Evolutionary conservation across 2,797 vertebrate species (phyloP).

Genomic region (Acanthiza pusilla): DNA sequence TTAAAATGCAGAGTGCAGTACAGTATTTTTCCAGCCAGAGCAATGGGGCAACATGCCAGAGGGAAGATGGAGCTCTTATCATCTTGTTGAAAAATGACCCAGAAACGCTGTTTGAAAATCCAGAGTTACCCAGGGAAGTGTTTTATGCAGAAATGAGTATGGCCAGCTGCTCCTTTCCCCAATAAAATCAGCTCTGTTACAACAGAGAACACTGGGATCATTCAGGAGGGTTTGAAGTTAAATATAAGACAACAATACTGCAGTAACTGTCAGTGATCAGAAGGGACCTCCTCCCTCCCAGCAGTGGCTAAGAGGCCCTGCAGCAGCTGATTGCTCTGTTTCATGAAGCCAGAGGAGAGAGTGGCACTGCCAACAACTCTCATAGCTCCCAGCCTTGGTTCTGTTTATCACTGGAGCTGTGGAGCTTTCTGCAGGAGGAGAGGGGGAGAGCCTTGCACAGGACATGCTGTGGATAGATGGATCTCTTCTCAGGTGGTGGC

Average conservation of each 20-base stretch:
- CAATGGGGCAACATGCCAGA: not conserved
- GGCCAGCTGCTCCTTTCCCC: not conserved
- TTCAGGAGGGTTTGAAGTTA: not conserved
- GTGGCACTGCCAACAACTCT: not conserved
- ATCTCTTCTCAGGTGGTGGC: not conserved
- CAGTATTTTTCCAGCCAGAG: conserved; percentile 4
- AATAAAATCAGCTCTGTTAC: not conserved
- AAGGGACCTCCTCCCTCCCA: not conserved
- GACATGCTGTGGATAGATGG: not conserved
- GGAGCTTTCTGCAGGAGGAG: not conserved
- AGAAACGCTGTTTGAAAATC: not conserved
- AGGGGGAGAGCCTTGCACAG: not conserved
- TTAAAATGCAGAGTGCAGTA: conserved; percentile 26
- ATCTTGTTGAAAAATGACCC: not conserved
- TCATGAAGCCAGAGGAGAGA: not conserved
- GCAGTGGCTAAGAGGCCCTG: not conserved
- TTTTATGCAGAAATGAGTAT: not conserved
- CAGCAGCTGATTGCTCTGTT: not conserved
- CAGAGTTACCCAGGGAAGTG: not conserved
- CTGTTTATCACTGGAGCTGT: not conserved
- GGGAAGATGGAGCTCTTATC: conserved; percentile 28
- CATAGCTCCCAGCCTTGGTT: not conserved
- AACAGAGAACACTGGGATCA: not conserved
- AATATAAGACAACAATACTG: not conserved
- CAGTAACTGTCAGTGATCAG: not conserved